A percentile compares a stretch with the other conserved stretches of the same genome.
These are phyloP conservation scores for Phataginus tetradactyla DNA, from an alignment of 2,797 vertebrate species.

Conservation along the genomic window DNA sequence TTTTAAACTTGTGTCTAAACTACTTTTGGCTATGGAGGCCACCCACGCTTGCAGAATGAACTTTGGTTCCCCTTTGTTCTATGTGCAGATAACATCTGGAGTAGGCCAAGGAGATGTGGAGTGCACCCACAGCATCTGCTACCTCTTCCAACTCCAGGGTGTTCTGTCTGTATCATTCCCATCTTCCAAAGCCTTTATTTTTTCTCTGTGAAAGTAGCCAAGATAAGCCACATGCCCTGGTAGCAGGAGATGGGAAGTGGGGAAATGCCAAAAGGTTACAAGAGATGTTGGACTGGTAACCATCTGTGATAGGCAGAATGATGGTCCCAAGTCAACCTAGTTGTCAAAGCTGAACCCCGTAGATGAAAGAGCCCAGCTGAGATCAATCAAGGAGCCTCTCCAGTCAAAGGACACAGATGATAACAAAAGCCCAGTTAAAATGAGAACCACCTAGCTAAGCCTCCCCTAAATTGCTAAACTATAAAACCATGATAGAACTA, in stretches of 20 bases:
- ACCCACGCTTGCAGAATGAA: not conserved
- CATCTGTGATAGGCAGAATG: not conserved
- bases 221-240: not conserved
- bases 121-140: accelerated
- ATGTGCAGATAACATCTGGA: not conserved
- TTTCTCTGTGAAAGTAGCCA: not conserved
- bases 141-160: not conserved
- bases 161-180: not conserved
- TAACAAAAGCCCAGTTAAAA: not conserved
- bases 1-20: not conserved
- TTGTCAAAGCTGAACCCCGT: not conserved
- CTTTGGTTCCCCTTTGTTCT: not conserved
- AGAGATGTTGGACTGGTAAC: not conserved
- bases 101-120: not conserved
- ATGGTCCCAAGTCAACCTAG: not conserved
- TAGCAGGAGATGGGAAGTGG: not conserved
- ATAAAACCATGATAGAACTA: not conserved
- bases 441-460: not conserved
- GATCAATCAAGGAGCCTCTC: not conserved
- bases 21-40: not conserved
- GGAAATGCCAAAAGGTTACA: not conserved
- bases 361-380: not conserved
- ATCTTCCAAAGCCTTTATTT: not conserved
- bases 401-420: not conserved
- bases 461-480: not conserved